Evolutionary conservation across 64 coral and sea anemone genomes (phyloP).

Genomic region (Montipora sp.): DNA sequence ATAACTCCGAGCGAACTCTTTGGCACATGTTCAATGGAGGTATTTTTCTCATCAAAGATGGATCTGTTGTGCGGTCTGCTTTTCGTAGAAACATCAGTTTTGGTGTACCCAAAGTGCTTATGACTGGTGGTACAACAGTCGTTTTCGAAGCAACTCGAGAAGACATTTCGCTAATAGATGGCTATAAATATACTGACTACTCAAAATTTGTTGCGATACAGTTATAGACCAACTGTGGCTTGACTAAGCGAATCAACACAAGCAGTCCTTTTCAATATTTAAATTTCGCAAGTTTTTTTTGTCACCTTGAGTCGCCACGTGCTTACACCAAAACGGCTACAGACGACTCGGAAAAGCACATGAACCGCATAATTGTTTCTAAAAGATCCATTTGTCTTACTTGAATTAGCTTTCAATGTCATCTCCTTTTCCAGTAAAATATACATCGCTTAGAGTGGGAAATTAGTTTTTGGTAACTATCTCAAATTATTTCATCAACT

Average conservation of each 20-base stretch:
- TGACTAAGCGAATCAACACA: constrained; percentile 22
- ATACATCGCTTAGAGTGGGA: constrained; percentile 6
- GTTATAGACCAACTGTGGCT: constrained; percentile 36
- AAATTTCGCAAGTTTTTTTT: constrained; percentile 41
- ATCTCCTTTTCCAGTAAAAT: constrained; percentile 13
- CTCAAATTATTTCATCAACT: background rate
- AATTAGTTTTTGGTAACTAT: constrained; percentile 8
- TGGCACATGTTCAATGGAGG: constrained; percentile 49
- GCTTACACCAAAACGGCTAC: background rate
- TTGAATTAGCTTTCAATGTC: constrained; percentile 5
- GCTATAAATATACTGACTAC: constrained; percentile 18
- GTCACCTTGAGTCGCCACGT: constrained; percentile 22
- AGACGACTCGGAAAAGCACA: constrained; percentile 11
- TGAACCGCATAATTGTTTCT: background rate
- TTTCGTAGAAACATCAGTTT: constrained; percentile 27
- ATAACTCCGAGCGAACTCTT: constrained; percentile 46
- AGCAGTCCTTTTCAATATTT: constrained; percentile 19
- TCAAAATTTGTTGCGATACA: constrained; percentile 27
- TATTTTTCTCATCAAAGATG: constrained; percentile 44
- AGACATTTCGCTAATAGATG: constrained; percentile 23
- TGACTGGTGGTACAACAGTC: constrained; percentile 51
- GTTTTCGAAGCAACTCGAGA: constrained; percentile 35
- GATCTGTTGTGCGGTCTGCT: constrained; percentile 39
- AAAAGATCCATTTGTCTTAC: constrained; percentile 20
- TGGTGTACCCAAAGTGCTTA: constrained; percentile 25